These are phyloP conservation scores for Gopherus evgoodei DNA, from an alignment of 2,113 vertebrate species.

Conservation along the genomic window DNA sequence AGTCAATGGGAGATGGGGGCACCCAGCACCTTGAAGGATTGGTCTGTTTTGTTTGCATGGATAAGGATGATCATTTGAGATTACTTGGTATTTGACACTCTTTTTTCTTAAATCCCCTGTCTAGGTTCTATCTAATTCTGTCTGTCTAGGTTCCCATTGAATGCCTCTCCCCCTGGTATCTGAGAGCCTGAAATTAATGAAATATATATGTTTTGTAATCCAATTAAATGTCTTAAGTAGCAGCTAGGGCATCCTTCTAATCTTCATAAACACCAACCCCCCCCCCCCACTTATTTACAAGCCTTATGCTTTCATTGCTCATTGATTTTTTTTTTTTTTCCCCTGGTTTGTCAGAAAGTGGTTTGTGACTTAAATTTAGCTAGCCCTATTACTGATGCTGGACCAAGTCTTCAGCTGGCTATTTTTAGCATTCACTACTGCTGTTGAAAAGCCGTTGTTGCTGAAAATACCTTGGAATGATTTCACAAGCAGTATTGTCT, in stretches of 20 bases:
- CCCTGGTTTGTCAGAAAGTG: conserved; percentile 27
- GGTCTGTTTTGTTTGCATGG: neutral
- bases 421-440: conserved; percentile 65
- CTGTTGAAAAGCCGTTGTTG: conserved; percentile 37
- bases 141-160: neutral
- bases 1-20: neutral
- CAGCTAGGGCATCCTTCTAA: neutral
- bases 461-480: conserved; percentile 64
- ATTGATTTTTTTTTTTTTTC: neutral
- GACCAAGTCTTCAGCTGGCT: neutral
- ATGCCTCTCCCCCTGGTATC: neutral
- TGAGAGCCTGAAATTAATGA: neutral
- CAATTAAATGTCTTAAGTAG: neutral
- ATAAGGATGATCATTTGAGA: neutral
- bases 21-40: neutral
- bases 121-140: neutral
- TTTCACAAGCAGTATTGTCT: conserved; percentile 39
- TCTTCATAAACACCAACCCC: conserved; percentile 2
- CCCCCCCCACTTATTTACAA: conserved; percentile 37
- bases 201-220: neutral
- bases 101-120: neutral
- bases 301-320: conserved; percentile 50
- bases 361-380: conserved; percentile 63
- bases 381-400: conserved; percentile 38
- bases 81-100: neutral